Conservation (phyloP, 2,888 invertebrate species). For the Leptopilina drosophilae region DNA sequence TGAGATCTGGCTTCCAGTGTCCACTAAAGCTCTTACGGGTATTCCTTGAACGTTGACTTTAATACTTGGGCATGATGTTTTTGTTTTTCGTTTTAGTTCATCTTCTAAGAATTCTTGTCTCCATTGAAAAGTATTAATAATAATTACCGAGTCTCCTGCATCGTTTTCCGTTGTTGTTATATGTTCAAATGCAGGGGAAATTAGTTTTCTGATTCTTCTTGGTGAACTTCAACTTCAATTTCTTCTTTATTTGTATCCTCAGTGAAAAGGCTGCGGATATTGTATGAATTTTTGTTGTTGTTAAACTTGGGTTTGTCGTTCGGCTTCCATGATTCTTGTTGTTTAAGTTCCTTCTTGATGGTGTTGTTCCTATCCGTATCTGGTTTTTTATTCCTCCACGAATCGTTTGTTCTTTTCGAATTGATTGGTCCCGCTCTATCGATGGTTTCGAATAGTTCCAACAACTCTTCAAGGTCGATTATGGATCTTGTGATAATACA, state of each 20-base stretch:
- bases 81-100: too few relatives aligned
- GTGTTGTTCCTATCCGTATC: too few relatives aligned
- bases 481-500: background rate
- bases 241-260: background rate
- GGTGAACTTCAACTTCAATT: background rate
- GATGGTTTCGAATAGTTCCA: background rate
- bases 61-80: background rate
- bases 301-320: background rate
- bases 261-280: too few relatives aligned
- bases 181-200: background rate
- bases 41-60: background rate
- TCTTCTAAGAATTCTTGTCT: background rate
- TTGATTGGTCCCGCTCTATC: background rate
- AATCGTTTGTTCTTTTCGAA: too few relatives aligned
- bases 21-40: accelerated
- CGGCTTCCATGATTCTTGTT: background rate
- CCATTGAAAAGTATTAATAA: background rate
- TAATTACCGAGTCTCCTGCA: background rate
- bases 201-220: background rate
- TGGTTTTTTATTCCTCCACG: too few relatives aligned
- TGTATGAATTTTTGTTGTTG: too few relatives aligned
- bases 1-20: background rate
- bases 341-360: background rate
- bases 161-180: background rate
- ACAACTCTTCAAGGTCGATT: background rate